phyloP scores from a whole-genome alignment of 2,797 vertebrate species.

The Enteromius paludinosus region DNA sequence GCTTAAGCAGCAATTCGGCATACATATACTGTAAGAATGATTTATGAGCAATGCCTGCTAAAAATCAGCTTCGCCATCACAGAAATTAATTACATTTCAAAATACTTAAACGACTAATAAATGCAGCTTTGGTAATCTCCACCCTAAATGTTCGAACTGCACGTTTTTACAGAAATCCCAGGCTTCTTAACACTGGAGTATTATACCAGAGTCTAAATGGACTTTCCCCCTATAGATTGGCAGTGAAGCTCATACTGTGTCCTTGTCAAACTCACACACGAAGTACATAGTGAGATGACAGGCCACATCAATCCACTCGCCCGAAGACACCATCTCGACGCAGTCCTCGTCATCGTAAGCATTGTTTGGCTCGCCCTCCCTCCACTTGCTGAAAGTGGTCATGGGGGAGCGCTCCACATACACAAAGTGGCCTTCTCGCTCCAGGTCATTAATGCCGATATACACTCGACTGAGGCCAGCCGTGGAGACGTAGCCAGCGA shows the following conservation, averaged over 20 bases:
- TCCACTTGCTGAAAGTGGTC: slow-evolving; percentile 95
- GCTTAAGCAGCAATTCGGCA: neutral
- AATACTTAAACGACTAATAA: neutral
- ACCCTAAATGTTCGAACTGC: neutral
- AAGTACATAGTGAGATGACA: slow-evolving; percentile 96
- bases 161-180: neutral
- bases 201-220: slow-evolving; percentile 13
- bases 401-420: slow-evolving; percentile 91
- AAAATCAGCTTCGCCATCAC: slow-evolving; percentile 1
- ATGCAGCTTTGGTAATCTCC: too few relatives aligned
- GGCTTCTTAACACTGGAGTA: too few relatives aligned
- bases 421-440: slow-evolving; percentile 88
- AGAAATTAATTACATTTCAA: too few relatives aligned
- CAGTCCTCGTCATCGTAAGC: slow-evolving; percentile 96
- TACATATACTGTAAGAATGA: neutral
- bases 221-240: neutral
- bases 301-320: slow-evolving; percentile 96
- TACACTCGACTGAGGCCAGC: slow-evolving; percentile 91
- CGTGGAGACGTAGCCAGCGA: slow-evolving; percentile 89
- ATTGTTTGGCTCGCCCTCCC: slow-evolving; percentile 93
- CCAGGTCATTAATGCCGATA: slow-evolving; percentile 94
- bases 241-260: slow-evolving; percentile 71
- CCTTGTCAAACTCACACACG: slow-evolving; percentile 96
- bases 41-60: neutral
- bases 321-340: slow-evolving; percentile 91